Conservation (phyloP, 1,140 invertebrate genomes). For the Stegodyphus dumicola region DNA sequence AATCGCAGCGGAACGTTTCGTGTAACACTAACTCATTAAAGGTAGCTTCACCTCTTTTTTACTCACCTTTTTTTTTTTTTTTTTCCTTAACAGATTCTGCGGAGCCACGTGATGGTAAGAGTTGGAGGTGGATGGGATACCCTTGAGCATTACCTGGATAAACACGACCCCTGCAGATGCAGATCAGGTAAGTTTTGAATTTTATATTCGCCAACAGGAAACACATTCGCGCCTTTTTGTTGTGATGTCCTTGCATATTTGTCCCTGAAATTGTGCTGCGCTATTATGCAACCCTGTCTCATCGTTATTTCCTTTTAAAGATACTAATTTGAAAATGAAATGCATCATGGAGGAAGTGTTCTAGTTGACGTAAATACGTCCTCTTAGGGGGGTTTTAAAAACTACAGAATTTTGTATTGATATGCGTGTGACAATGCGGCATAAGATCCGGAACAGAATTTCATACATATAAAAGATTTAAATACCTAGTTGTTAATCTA, state of each 20-base stretch:
- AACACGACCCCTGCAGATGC: slow-evolving; percentile 96
- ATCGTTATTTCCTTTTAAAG: neutral
- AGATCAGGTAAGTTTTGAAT: slow-evolving; percentile 71
- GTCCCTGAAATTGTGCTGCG: neutral
- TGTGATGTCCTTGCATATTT: neutral
- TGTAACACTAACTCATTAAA: neutral
- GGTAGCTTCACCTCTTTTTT: neutral
- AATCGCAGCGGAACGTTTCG: slow-evolving; percentile 2
- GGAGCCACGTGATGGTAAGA: slow-evolving; percentile 97
- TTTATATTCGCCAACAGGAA: neutral
- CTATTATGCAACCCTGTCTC: neutral
- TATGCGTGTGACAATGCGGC: too few relatives aligned
- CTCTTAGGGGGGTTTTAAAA: neutral
- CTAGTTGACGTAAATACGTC: neutral
- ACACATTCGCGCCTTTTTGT: too few relatives aligned
- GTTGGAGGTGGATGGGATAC: slow-evolving; percentile 98
- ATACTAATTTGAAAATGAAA: neutral
- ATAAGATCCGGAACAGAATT: too few relatives aligned
- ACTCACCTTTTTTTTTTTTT: neutral
- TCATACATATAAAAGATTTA: neutral
- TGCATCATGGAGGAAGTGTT: neutral
- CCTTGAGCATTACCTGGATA: slow-evolving; percentile 93
- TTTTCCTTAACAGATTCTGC: slow-evolving; percentile 79
- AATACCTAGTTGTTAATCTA: neutral
- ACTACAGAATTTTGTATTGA: too few relatives aligned